These are phyloP conservation scores for Anticlea derivata DNA, from an alignment of 2,888 invertebrate species.

Conservation along the genomic window DNA sequence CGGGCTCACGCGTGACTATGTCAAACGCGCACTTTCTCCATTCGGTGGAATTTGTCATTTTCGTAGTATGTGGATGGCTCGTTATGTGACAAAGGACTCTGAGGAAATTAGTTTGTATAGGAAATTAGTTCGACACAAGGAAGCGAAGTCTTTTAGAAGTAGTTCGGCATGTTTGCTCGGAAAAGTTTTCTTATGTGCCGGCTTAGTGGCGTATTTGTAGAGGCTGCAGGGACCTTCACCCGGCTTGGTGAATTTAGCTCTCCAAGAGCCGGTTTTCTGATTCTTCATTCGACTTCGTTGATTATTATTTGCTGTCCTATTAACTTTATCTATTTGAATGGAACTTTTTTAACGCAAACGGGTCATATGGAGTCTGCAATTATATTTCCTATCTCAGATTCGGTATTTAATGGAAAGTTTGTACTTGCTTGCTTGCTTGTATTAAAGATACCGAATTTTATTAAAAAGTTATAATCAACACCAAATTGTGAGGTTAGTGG, in stretches of 20 bases:
- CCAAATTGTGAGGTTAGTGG: no score
- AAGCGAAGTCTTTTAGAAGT: constrained; percentile 41
- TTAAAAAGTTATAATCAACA: no score
- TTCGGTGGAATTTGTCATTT: constrained; percentile 40
- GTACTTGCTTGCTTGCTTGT: background rate
- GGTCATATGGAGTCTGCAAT: constrained; percentile 9
- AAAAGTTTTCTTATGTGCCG: constrained; percentile 56
- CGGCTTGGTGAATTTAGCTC: constrained; percentile 41
- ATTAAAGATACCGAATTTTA: no score
- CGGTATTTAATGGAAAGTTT: background rate
- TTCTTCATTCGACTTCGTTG: constrained; percentile 47
- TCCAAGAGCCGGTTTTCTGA: constrained; percentile 48
- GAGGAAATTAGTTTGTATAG: constrained; percentile 29
- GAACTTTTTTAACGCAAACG: constrained; percentile 23
- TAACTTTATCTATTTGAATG: constrained; percentile 45
- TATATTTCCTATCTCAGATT: background rate
- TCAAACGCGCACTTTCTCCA: constrained; percentile 62
- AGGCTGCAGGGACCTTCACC: constrained; percentile 50
- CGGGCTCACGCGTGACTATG: constrained; percentile 51
- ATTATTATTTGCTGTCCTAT: constrained; percentile 48
- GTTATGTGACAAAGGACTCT: constrained; percentile 22
- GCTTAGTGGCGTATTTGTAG: constrained; percentile 55
- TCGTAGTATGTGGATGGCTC: constrained; percentile 29
- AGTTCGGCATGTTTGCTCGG: constrained; percentile 52
- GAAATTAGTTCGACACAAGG: constrained; percentile 29